phyloP scores from a whole-genome alignment of 2,113 vertebrate genomes.

The Thunnus thynnus region DNA sequence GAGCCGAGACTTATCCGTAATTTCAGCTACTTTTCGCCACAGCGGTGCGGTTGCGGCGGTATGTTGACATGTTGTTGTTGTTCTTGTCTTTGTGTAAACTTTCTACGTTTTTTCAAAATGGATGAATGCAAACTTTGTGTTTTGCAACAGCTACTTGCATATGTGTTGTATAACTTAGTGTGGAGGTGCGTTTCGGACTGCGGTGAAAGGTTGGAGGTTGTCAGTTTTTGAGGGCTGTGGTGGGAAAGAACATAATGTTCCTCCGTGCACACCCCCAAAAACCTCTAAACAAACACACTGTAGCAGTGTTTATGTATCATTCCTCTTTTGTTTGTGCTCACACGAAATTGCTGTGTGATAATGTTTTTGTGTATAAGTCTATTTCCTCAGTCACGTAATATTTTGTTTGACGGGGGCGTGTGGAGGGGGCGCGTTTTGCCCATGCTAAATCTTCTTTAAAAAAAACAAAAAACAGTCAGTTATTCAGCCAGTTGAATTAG shows the following conservation, averaged over 20 bases:
- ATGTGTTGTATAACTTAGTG: neutral
- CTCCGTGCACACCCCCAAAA: neutral
- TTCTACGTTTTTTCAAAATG: neutral
- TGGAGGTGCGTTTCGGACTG: too few species aligned
- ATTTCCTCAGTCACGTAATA: constrained; percentile 42
- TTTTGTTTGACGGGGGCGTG: constrained; percentile 17
- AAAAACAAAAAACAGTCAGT: neutral
- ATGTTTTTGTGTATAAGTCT: constrained; percentile 7
- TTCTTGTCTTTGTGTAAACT: constrained; percentile 11
- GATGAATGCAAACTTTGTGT: neutral
- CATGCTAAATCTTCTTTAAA: neutral
- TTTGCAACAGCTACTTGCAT: neutral
- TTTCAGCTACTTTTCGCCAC: constrained; percentile 23
- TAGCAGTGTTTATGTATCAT: constrained; percentile 33
- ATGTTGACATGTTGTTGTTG: constrained; percentile 21
- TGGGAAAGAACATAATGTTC: constrained; percentile 42
- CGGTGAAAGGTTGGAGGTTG: too few species aligned
- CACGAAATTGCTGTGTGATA: constrained; percentile 1
- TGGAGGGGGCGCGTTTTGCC: neutral
- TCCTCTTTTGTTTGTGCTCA: constrained; percentile 24
- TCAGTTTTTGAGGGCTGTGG: neutral
- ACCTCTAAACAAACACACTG: constrained; percentile 27
- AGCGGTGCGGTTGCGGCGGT: constrained; percentile 20
- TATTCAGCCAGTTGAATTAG: neutral
- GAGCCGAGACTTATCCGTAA: constrained; percentile 30